Evolutionary conservation across 2,888 invertebrate species (phyloP).

Genomic region (Acrobeloides nanus): DNA sequence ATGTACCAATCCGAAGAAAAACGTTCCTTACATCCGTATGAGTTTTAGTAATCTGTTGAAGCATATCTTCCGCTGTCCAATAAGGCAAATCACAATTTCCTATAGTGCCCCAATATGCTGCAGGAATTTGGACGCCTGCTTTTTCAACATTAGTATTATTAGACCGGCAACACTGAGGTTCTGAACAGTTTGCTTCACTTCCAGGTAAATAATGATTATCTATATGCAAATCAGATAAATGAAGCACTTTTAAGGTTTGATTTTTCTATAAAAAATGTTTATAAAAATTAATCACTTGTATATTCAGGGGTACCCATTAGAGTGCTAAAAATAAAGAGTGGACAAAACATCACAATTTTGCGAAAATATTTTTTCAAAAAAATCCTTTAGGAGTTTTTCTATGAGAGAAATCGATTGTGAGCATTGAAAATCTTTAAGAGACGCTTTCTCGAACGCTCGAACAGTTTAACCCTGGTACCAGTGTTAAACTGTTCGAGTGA

Average conservation of each 20-base stretch:
- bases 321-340: too few relatives aligned
- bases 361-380: too few relatives aligned
- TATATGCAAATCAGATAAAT: constrained; percentile 42
- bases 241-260: constrained; percentile 24
- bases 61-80: constrained; percentile 40
- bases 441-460: too few relatives aligned
- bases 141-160: not conserved
- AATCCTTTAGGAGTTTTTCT: too few relatives aligned
- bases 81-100: constrained; percentile 44
- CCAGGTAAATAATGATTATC: constrained; percentile 39
- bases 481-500: too few relatives aligned
- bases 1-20: not conserved
- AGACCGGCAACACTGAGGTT: constrained; percentile 86
- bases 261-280: too few relatives aligned
- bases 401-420: too few relatives aligned
- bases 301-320: too few relatives aligned
- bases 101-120: constrained; percentile 31
- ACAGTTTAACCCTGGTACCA: too few relatives aligned
- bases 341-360: too few relatives aligned
- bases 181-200: constrained; percentile 82
- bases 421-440: too few relatives aligned
- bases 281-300: too few relatives aligned
- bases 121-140: not conserved
- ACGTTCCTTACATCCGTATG: constrained; percentile 23
- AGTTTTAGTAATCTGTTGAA: constrained; percentile 28